These are phyloP conservation scores for Sinocyclocheilus anophthalmus DNA, from an alignment of 2,113 vertebrate species.

Conservation along the genomic window DNA sequence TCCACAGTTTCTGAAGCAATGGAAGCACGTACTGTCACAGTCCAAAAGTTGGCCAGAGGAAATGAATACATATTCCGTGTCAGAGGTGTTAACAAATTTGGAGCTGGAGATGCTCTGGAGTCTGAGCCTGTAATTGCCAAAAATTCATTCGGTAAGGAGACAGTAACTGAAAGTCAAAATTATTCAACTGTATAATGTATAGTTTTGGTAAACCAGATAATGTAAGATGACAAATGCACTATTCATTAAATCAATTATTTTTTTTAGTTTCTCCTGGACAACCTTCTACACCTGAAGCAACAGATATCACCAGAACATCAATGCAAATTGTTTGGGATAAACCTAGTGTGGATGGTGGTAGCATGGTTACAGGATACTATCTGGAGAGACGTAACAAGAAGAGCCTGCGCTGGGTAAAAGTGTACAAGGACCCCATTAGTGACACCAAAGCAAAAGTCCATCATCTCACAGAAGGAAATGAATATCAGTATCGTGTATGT, in stretches of 20 bases:
- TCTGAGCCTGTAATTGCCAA: constrained; percentile 91
- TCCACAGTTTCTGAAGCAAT: constrained; percentile 86
- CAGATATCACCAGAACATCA: constrained; percentile 85
- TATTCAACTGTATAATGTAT: neutral
- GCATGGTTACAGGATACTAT: constrained; percentile 87
- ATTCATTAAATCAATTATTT: neutral
- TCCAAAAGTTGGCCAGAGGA: constrained; percentile 89
- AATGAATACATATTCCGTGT: constrained; percentile 96
- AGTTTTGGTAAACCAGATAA: neutral
- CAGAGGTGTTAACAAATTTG: constrained; percentile 93
- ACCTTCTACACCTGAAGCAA: constrained; percentile 86
- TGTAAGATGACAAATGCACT: neutral
- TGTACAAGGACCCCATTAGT: constrained; percentile 87
- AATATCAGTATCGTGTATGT: constrained; percentile 92
- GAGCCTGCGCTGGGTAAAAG: constrained; percentile 91
- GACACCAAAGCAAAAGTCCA: constrained; percentile 86
- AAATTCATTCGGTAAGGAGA: constrained; percentile 91
- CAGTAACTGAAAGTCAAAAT: neutral
- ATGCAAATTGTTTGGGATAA: constrained; percentile 93
- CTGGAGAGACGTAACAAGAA: constrained; percentile 96
- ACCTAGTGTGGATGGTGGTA: constrained; percentile 90
- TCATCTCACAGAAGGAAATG: constrained; percentile 87
- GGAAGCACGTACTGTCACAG: constrained; percentile 79
- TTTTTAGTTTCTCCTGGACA: constrained; percentile 91
- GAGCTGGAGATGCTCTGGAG: constrained; percentile 89